Conservation (phyloP, 2,888 invertebrate species). For the Thecophora atra region DNA sequence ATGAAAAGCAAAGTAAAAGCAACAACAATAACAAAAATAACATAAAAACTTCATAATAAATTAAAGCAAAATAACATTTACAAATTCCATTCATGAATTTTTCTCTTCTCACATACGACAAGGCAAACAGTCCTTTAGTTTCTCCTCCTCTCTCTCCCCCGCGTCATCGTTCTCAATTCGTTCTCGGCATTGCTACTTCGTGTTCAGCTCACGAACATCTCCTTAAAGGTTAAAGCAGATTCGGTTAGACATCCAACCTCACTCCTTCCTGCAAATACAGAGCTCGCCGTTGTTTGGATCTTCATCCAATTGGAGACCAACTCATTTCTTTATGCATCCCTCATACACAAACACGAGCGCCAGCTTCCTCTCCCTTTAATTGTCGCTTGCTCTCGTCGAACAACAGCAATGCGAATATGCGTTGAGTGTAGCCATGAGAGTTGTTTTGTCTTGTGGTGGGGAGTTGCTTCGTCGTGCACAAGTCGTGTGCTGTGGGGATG, state of each 20-base stretch:
- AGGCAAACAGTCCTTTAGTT: constrained; percentile 36
- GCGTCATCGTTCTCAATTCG: neutral
- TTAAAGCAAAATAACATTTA: constrained; percentile 61
- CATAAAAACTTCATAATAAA: neutral
- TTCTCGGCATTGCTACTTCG: neutral
- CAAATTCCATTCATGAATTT: constrained; percentile 66
- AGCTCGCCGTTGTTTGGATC: too few relatives aligned
- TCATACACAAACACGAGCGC: neutral
- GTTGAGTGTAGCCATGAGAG: too few relatives aligned
- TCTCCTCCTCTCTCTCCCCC: constrained; percentile 24
- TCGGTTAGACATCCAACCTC: constrained; percentile 10
- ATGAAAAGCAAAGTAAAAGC: constrained; percentile 17
- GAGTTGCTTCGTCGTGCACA: neutral
- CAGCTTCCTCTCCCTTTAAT: constrained; percentile 5
- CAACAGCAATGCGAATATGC: neutral
- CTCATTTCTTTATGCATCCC: neutral
- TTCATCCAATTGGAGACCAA: too few relatives aligned
- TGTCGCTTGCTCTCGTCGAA: constrained; percentile 5
- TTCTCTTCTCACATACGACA: constrained; percentile 38
- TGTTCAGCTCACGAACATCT: neutral
- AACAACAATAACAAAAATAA: constrained; percentile 30
- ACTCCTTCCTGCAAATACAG: neutral
- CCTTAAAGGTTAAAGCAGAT: neutral
- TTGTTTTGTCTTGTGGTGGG: neutral
- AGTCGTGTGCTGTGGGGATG: neutral